Evolutionary conservation across 1,140 invertebrate species (phyloP).

Genomic region (Maconellicoccus hirsutus): DNA sequence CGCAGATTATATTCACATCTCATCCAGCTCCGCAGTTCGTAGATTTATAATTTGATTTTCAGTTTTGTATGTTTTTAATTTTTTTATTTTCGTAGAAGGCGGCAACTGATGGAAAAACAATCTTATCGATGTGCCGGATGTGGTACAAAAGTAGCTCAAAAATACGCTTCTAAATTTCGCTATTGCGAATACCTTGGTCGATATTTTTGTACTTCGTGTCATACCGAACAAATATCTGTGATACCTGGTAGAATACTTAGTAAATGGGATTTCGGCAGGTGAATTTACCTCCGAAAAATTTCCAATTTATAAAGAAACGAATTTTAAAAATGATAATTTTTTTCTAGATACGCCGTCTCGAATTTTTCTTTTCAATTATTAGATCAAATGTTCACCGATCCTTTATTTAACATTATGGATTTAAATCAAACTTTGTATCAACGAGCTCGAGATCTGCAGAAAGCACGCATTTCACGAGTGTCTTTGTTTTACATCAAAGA

Average conservation of each 20-base stretch:
- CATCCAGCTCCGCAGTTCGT: slow-evolving; percentile 56
- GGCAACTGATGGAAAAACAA: slow-evolving; percentile 56
- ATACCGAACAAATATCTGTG: slow-evolving; percentile 57
- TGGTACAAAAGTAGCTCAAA: slow-evolving; percentile 61
- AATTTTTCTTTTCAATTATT: slow-evolving; percentile 68
- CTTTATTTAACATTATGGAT: slow-evolving; percentile 61
- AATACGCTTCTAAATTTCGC: slow-evolving; percentile 56
- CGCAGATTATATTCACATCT: slow-evolving; percentile 72
- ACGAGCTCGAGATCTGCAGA: slow-evolving; percentile 47
- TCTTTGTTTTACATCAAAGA: slow-evolving; percentile 57
- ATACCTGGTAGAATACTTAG: slow-evolving; percentile 67
- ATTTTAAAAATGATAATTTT: not conserved
- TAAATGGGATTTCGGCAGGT: slow-evolving; percentile 61
- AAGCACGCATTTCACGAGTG: slow-evolving; percentile 44
- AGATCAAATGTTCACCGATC: slow-evolving; percentile 63
- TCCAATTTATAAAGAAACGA: not conserved
- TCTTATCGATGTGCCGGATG: slow-evolving; percentile 76
- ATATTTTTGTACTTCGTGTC: slow-evolving; percentile 82
- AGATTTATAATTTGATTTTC: slow-evolving; percentile 18
- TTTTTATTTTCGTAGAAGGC: slow-evolving; percentile 43
- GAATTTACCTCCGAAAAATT: not conserved
- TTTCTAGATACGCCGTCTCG: slow-evolving; percentile 58
- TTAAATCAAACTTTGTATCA: slow-evolving; percentile 55
- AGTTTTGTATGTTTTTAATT: slow-evolving; percentile 25
- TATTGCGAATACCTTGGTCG: slow-evolving; percentile 79